A percentile compares a stretch with the other conserved stretches of the same genome.
These are phyloP conservation scores for Pseudomugil gertrudae DNA, from an alignment of 2,797 vertebrate species.

Conservation along the genomic window DNA sequence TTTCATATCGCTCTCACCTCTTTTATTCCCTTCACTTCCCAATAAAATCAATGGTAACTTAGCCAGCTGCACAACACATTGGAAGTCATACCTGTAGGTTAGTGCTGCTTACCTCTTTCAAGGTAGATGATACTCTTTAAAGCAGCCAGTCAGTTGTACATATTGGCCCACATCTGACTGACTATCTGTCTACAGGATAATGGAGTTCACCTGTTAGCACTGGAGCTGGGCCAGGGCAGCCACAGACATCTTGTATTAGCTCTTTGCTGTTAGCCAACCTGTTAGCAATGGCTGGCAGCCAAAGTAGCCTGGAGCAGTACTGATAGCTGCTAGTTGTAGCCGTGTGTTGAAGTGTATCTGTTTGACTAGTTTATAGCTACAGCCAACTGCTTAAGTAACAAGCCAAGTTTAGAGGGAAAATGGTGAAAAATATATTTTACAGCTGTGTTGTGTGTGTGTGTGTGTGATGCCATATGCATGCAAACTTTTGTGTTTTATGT, in stretches of 20 bases:
- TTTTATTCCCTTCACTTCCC: conserved; percentile 32
- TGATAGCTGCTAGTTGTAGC: conserved; percentile 58
- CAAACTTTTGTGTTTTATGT: neutral
- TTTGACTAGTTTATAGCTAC: conserved; percentile 17
- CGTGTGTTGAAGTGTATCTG: conserved; percentile 40
- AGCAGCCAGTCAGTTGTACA: conserved; percentile 64
- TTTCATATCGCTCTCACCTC: conserved; percentile 52
- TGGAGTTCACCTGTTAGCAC: conserved; percentile 80
- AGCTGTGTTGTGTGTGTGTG: conserved; percentile 19
- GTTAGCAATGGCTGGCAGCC: conserved; percentile 75
- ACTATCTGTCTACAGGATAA: conserved; percentile 73
- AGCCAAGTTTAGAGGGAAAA: conserved; percentile 45
- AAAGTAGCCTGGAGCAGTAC: conserved; percentile 67
- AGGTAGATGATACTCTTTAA: conserved; percentile 64
- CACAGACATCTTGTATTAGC: conserved; percentile 72
- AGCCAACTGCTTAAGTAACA: conserved; percentile 49
- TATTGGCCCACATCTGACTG: conserved; percentile 69
- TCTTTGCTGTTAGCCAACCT: conserved; percentile 73
- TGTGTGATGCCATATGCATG: neutral
- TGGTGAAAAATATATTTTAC: conserved; percentile 42
- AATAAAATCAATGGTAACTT: conserved; percentile 38
- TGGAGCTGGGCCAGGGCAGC: conserved; percentile 78
- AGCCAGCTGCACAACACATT: conserved; percentile 39
- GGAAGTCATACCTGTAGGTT: conserved; percentile 45
- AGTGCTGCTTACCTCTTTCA: conserved; percentile 33